Base-by-base conservation (phyloP, 1,140 invertebrate species). In the Calliphora vicina region DNA sequence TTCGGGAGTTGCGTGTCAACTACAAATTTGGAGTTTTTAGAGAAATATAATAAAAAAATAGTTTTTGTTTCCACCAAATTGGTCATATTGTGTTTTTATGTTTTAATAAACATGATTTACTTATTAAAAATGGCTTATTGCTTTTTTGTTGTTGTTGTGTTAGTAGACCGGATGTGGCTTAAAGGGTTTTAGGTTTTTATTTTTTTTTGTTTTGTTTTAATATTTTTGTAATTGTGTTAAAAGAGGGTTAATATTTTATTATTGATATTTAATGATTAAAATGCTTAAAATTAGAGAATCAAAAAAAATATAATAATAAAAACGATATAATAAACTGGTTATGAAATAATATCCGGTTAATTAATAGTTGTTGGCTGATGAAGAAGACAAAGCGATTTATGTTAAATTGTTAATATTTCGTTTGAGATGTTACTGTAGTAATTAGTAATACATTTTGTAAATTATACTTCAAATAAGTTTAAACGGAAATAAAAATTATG, bases 31-130 rank as follows among this genome's bases (percentile, higher is more conserved):
- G n/a, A 23, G n/a, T 67, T 67, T 67, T 67, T 9, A 17, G 3
- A n/a, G n/a, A n/a, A n/a, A n/a, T n/a, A n/a, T n/a, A n/a, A n/a
- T n/a, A n/a, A n/a, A n/a, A n/a, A n/a, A n/a, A n/a, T 57, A 6
- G 12, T 25, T 23, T 67, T 67, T 23, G 20, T 67, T 67, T 67
- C 23, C 20, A 20, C n/a, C 61, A 67, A 25, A 67, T 67, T 67
- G 61, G 61, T 67, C 61, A 25, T 23, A 25, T 67, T 25, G 57
- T 23, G 12, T 25, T 57, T 67, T 67, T 67, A 67, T 67, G 61
- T 67, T 67, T 67, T 67, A 67, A 67, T 67, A 67, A 67, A 67
- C n/a, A 67, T 67, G 61, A 25, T 67, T 67, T 67, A 67, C 20
- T 67, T 67, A 67, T 67, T 67, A 67, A 67, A 20, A 67, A 67